These are phyloP conservation scores for Diprion similis DNA, from an alignment of 1,140 invertebrate species.

Conservation along the genomic window DNA sequence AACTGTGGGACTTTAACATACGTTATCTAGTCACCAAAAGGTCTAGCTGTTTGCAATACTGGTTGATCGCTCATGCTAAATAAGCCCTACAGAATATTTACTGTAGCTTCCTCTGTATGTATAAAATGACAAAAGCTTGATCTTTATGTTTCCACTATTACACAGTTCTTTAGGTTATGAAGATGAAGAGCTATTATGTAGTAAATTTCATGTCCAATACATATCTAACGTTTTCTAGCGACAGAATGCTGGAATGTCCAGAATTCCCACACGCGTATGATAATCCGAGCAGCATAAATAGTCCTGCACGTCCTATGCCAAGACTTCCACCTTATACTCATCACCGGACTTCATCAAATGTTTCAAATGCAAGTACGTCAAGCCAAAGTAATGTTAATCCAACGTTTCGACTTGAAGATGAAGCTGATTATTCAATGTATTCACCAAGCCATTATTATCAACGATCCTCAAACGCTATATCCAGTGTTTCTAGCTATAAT, in stretches of 20 bases:
- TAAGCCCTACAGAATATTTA: too few relatives aligned
- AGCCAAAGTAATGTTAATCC: constrained; percentile 66
- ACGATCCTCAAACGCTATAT: constrained; percentile 39
- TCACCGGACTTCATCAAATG: constrained; percentile 74
- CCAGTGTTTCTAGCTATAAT: constrained; percentile 39
- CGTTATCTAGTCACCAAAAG: too few relatives aligned
- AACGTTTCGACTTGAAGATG: constrained; percentile 71
- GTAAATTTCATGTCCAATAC: too few relatives aligned
- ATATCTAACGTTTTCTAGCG: constrained; percentile 39
- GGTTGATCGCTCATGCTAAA: too few relatives aligned
- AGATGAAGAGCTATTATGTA: too few relatives aligned
- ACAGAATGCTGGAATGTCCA: constrained; percentile 54
- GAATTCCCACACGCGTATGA: constrained; percentile 67
- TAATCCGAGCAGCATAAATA: constrained; percentile 65
- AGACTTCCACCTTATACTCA: constrained; percentile 63
- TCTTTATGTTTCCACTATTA: too few relatives aligned
- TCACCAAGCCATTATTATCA: constrained; percentile 52
- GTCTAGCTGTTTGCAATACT: too few relatives aligned
- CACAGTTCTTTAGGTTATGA: too few relatives aligned
- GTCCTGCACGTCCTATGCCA: constrained; percentile 59
- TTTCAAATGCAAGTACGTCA: constrained; percentile 70
- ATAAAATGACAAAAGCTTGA: too few relatives aligned
- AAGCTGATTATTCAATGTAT: constrained; percentile 62
- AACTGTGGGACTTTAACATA: too few relatives aligned
- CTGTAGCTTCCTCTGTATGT: too few relatives aligned